phyloP scores from a whole-genome alignment of 1,140 invertebrate species.

The Drosophila rufa region DNA sequence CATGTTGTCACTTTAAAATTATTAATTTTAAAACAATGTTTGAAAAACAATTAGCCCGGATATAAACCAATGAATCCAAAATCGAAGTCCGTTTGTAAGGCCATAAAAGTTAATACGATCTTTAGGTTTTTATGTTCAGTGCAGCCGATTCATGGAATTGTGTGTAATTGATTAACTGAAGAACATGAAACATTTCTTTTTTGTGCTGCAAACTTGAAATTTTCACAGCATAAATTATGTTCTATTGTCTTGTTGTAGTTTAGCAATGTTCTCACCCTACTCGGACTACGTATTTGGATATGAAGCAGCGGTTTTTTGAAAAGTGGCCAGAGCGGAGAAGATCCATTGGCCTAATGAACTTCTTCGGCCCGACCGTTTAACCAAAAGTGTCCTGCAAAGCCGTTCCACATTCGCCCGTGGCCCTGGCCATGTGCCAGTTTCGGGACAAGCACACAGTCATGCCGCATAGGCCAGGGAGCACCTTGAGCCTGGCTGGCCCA shows the following conservation, averaged over 20 bases:
- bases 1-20: too few species aligned
- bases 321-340: slow-evolving; percentile 18
- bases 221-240: not conserved
- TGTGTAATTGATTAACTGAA: too few species aligned
- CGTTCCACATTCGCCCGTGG: slow-evolving; percentile 38
- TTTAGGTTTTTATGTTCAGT: too few species aligned
- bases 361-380: slow-evolving; percentile 55
- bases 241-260: not conserved
- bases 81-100: too few species aligned
- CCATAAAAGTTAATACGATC: too few species aligned
- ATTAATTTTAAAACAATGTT: too few species aligned
- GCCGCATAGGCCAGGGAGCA: slow-evolving; percentile 65
- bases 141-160: too few species aligned
- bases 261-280: not conserved
- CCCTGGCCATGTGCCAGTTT: slow-evolving; percentile 70
- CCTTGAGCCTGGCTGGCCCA: slow-evolving; percentile 62
- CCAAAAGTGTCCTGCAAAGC: slow-evolving; percentile 61
- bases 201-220: not conserved
- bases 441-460: slow-evolving; percentile 11
- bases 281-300: slow-evolving; percentile 10
- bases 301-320: slow-evolving; percentile 39
- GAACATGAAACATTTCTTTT: too few species aligned
- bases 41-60: too few species aligned
- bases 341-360: slow-evolving; percentile 62
- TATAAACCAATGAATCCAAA: too few species aligned